phyloP scores from a whole-genome alignment of 2,113 vertebrate species.

The Chroicocephalus ridibundus region DNA sequence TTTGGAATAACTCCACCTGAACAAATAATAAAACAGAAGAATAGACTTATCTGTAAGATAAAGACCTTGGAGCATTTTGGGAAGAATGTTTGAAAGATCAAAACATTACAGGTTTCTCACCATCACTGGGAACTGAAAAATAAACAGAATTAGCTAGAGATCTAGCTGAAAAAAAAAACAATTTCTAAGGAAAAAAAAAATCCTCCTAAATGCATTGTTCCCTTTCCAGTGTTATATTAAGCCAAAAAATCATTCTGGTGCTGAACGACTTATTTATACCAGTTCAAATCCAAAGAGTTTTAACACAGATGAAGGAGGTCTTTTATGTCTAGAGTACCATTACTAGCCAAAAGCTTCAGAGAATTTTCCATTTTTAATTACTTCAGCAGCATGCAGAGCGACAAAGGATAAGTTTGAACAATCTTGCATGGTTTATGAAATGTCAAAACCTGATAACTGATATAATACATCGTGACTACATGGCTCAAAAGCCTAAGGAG shows the following conservation, averaged over 20 bases:
- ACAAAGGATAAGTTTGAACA: neutral
- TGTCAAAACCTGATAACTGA: neutral
- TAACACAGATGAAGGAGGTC: neutral
- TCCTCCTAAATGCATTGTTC: neutral
- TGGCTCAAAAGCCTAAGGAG: neutral
- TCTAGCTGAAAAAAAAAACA: neutral
- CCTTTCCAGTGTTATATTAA: neutral
- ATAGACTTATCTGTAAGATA: constrained; percentile 8
- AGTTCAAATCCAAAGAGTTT: neutral
- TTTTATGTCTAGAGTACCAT: neutral
- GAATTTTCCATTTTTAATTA: constrained; percentile 19
- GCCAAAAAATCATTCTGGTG: neutral
- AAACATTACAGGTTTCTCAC: constrained; percentile 3
- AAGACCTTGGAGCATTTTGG: neutral
- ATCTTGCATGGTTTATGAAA: neutral
- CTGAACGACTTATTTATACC: neutral
- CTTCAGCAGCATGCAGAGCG: neutral
- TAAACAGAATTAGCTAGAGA: constrained; percentile 5
- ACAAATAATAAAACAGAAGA: constrained; percentile 23
- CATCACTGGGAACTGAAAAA: neutral
- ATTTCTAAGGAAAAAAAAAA: neutral
- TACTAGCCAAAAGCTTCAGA: neutral
- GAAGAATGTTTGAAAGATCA: constrained; percentile 8
- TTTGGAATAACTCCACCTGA: neutral
- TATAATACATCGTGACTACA: neutral